Base-by-base conservation (phyloP, 1,140 invertebrate species). In the Neodiprion fabricii region DNA sequence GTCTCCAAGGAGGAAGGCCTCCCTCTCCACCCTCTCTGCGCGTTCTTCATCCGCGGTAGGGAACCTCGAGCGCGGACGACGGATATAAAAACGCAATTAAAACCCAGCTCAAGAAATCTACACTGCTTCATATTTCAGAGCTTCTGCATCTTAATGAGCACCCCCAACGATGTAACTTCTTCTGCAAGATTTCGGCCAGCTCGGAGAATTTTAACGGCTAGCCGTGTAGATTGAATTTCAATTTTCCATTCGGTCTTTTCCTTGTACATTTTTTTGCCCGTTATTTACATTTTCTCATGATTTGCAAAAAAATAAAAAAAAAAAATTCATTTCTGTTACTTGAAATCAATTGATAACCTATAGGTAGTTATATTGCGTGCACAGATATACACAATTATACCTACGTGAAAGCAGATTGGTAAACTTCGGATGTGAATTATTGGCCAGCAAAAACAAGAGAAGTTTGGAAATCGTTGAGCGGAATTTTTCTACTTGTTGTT, bases 21-120 rank as follows among this genome's bases (percentile, higher is more conserved):
- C 11, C 9, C 9, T 61, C 53, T 61, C 53, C 53, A 61, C 53
- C 11, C 53, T 17, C 7, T 61, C 8, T 61, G 4, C 5, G n/a
- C 28, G 2, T 40, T 40, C 28, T 40, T 40, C 28, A 40, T 61
- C n/a, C 53, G 53, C 53, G 9, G 53, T 14, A 61, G n/a, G 53
- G 53, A 61, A 61, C 53, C 53, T 61, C 53, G 53, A 61, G 53
- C n/a, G n/a, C 53, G 5, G 53, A 17, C 11, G 5, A 61, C 11
- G 53, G 53, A 61, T 61, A 61, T 61, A 61, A 61, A 61, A 61
- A 61, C 53, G 53, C 53, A 61, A 61, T 61, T 61, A 61, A 61
- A 61, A 61, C 53, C 8, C 5, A 14, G n/a, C 53, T 61, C 53
- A 61, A 61, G 53, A 61, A 14, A 61, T 61, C n/a, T 9, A 4